Evolutionary conservation across 2,797 vertebrate species (phyloP).

Genomic region (Calcarius lapponicus): DNA sequence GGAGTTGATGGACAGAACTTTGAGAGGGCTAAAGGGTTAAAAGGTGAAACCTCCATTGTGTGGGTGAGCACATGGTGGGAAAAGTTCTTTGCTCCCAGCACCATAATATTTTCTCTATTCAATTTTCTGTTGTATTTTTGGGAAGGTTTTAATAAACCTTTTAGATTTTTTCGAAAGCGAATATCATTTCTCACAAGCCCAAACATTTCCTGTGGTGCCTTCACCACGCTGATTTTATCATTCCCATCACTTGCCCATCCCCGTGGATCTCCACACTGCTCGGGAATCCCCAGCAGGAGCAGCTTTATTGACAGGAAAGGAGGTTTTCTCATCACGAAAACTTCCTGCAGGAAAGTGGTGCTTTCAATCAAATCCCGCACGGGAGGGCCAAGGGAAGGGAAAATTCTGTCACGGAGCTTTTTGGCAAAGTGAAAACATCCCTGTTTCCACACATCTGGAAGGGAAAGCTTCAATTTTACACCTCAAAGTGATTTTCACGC

Average conservation of each 20-base stretch:
- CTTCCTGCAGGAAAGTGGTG: neutral
- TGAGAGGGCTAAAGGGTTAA: neutral
- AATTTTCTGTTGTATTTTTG: neutral
- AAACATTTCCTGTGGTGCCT: fast-evolving
- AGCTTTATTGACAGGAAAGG: neutral
- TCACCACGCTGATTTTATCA: fast-evolving
- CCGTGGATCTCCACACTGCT: fast-evolving
- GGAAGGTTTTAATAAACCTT: neutral
- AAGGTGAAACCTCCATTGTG: neutral
- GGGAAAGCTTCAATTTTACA: constrained; percentile 14
- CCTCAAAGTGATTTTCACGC: neutral
- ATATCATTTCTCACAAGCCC: neutral
- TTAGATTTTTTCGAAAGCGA: neutral
- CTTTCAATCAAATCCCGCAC: neutral
- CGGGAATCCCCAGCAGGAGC: neutral
- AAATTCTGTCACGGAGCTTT: neutral
- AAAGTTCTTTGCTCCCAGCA: neutral
- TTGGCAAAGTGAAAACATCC: neutral
- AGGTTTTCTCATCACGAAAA: neutral
- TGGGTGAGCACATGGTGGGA: neutral
- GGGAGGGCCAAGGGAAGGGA: neutral
- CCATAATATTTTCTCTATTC: neutral
- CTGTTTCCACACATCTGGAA: neutral
- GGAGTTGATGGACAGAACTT: neutral
- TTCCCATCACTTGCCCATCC: neutral